phyloP scores from a whole-genome alignment of 2,113 vertebrate genomes.

The Scolopax mira region DNA sequence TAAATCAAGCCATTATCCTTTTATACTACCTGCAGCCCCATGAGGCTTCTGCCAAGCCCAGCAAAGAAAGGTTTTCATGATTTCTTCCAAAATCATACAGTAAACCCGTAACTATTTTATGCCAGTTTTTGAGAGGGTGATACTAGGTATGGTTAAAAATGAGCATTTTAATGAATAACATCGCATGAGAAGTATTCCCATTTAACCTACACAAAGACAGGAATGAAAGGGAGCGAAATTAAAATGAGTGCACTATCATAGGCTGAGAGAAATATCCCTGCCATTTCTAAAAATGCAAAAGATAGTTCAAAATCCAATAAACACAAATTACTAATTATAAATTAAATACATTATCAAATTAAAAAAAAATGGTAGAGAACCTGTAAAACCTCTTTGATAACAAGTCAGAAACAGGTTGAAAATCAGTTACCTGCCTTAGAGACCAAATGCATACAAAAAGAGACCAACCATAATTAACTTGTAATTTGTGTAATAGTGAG shows the following conservation, averaged over 20 bases:
- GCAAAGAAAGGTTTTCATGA: background rate
- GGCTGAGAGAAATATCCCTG: background rate
- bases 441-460: background rate
- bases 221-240: background rate
- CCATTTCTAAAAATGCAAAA: background rate
- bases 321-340: background rate
- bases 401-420: background rate
- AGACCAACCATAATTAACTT: background rate
- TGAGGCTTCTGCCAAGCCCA: background rate
- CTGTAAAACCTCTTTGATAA: background rate
- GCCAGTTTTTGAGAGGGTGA: background rate
- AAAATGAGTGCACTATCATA: background rate
- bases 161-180: background rate
- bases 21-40: background rate
- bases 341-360: background rate
- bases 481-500: background rate
- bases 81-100: background rate
- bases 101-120: background rate
- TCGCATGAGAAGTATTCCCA: background rate
- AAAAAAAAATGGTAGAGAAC: background rate
- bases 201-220: background rate
- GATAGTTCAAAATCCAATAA: background rate
- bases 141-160: background rate
- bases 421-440: background rate
- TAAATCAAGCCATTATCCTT: background rate